Base-by-base conservation (phyloP, 2,113 vertebrate species). In the Myotis davidii region DNA sequence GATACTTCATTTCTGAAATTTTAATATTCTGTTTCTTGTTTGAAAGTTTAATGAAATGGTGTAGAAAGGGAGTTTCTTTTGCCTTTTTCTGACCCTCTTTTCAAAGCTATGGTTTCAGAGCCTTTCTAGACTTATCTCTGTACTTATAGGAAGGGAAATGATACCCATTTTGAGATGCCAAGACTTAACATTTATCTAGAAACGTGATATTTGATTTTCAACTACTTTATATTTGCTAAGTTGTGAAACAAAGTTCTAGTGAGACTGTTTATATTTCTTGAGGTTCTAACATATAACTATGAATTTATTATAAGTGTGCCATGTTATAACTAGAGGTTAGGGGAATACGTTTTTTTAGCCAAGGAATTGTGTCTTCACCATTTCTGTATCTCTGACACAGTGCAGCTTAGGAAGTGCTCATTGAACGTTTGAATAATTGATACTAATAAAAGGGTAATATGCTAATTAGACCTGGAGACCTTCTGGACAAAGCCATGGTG, bases 11-110 rank as follows among this genome's bases (percentile, higher is more conserved):
- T 84, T 59, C 48, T 91, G 32, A 64, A 83, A 83, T 95, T 93
- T 65, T 95, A 91, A n/a, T 94, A 64, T 83, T 10, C 7, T 70
- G 1, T 91, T 93, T 90, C 56, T 96, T 95, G 4, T 73, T 48
- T 73, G 90, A 73, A 90, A 73, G 4, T 82, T 96, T 87, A n/a
- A 90, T 77, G 88, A 85, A 93, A 61, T 34, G 85, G 54, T 77
- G 5, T 90, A 85, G 81, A 92, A 91, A 94, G 17, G 34, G 18
- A 48, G 34, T 65, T 91, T 67, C 64, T 69, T 82, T 45, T 83
- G 91, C 25, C 32, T 69, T 85, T 88, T 96, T 85, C 50, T 67
- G 20, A 59, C 6, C 23, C 34, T 76, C n/a, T 91, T 79, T 59
- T 89, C 74, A 86, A 74, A 54, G 2, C 11, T 85, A 14, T 92